Evolutionary conservation across 2,113 vertebrate genomes (phyloP).

Genomic region (Calcarius ornatus): DNA sequence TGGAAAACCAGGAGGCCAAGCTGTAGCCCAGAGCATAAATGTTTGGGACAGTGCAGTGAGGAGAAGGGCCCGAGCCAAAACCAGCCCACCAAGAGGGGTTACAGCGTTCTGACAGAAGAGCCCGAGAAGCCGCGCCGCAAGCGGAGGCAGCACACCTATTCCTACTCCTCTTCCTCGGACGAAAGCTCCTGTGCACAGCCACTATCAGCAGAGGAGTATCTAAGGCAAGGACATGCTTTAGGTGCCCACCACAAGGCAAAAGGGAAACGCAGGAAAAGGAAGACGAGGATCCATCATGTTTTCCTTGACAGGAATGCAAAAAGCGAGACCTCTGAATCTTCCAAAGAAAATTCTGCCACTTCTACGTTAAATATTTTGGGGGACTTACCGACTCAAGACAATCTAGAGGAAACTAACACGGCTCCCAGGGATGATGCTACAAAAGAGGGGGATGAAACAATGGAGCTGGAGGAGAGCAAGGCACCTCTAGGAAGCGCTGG

Average conservation of each 20-base stretch:
- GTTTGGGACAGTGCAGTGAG: slow-evolving; percentile 2
- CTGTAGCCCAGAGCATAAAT: slow-evolving; percentile 43
- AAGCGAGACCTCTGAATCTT: background rate
- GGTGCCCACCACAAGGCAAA: slow-evolving; percentile 30
- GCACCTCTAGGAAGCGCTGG: background rate
- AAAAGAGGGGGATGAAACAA: background rate
- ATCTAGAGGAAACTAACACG: background rate
- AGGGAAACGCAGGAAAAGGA: slow-evolving; percentile 67
- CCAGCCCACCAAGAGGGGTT: slow-evolving; percentile 73
- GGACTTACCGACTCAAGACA: background rate
- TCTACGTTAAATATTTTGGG: background rate
- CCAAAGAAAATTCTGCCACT: background rate
- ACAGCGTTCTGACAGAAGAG: slow-evolving; percentile 53
- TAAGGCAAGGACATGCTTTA: background rate
- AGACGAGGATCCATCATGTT: background rate
- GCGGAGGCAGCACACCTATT: slow-evolving; percentile 52
- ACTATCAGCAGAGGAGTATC: slow-evolving; percentile 8
- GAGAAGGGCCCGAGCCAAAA: slow-evolving; percentile 23
- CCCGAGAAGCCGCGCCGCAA: slow-evolving; percentile 60
- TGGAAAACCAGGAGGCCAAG: slow-evolving; percentile 25
- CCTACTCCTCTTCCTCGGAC: slow-evolving; percentile 62
- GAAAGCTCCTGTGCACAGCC: slow-evolving; percentile 42
- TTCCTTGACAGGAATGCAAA: background rate
- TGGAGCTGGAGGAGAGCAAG: slow-evolving; percentile 20
- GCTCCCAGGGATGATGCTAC: background rate